Conservation (phyloP, 2,888 invertebrate genomes). For the Pyrochroa serraticornis region DNA sequence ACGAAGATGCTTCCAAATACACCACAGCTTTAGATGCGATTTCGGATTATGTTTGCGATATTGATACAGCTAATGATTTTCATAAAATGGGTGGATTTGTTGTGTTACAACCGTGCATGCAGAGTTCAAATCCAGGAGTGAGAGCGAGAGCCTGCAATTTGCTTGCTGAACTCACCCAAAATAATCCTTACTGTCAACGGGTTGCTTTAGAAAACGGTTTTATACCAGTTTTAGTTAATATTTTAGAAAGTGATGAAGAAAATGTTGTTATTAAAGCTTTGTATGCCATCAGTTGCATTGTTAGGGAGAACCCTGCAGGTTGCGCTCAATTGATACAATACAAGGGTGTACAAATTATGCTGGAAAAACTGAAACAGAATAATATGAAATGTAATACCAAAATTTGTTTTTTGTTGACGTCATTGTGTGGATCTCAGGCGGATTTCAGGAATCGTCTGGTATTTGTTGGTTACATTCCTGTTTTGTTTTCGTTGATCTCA, state of each 20-base stretch:
- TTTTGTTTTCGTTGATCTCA: constrained; percentile 43
- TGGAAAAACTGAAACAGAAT: constrained; percentile 64
- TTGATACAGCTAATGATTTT: constrained; percentile 76
- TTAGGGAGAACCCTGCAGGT: constrained; percentile 68
- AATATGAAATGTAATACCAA: constrained; percentile 71
- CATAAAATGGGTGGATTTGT: constrained; percentile 83
- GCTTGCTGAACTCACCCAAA: constrained; percentile 81
- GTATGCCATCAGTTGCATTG: constrained; percentile 80
- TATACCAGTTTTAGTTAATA: constrained; percentile 66
- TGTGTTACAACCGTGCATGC: constrained; percentile 71
- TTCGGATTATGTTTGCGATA: constrained; percentile 72
- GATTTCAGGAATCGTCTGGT: constrained; percentile 62
- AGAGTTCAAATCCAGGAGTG: constrained; percentile 66
- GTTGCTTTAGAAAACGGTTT: constrained; percentile 70
- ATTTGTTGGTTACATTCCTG: constrained; percentile 47
- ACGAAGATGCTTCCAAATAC: constrained; percentile 65
- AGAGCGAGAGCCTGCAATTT: constrained; percentile 70
- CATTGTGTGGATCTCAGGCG: constrained; percentile 63
- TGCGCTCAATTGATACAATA: constrained; percentile 66
- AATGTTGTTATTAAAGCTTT: constrained; percentile 71
- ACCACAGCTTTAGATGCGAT: constrained; percentile 71
- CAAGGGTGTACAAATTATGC: constrained; percentile 71
- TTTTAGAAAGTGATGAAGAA: constrained; percentile 66
- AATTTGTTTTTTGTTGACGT: constrained; percentile 72
- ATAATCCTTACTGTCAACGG: constrained; percentile 83